Evolutionary conservation across 2,113 vertebrate genomes (phyloP).

Genomic region (Cromileptes altivelis): DNA sequence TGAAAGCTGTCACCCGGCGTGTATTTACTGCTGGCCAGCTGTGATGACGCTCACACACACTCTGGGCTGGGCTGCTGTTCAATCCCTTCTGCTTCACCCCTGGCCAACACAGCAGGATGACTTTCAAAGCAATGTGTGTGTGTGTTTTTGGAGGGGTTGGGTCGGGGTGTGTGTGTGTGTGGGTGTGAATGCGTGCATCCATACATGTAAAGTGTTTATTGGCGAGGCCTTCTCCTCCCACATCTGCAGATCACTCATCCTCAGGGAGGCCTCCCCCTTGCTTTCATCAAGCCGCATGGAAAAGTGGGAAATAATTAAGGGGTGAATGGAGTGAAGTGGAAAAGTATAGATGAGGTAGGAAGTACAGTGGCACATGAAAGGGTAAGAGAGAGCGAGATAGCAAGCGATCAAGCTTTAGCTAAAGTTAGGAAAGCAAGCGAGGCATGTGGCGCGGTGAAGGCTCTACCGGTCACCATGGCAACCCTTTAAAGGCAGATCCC

Average conservation of each 20-base stretch:
- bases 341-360: constrained; percentile 69
- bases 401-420: constrained; percentile 54
- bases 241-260: constrained; percentile 63
- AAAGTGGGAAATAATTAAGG: constrained; percentile 64
- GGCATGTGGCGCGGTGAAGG: constrained; percentile 62
- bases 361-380: constrained; percentile 66
- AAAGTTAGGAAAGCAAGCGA: constrained; percentile 65
- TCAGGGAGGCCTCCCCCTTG: constrained; percentile 21
- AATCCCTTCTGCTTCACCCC: constrained; percentile 19
- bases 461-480: constrained; percentile 85
- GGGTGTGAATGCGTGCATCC: neutral
- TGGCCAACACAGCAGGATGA: constrained; percentile 35
- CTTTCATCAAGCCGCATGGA: constrained; percentile 35
- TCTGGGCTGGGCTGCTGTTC: constrained; percentile 20
- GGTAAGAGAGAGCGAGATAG: constrained; percentile 49
- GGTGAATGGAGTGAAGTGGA: constrained; percentile 53
- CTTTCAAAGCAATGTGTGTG: constrained; percentile 28
- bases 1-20: constrained; percentile 54
- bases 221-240: constrained; percentile 44
- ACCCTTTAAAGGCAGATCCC: constrained; percentile 85
- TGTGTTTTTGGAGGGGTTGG: neutral
- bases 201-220: constrained; percentile 62
- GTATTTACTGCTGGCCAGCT: constrained; percentile 61
- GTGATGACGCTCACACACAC: constrained; percentile 35
- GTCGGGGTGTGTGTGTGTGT: neutral